Evolutionary conservation across 2,888 invertebrate genomes (phyloP), one percentile per base, ranked within the genome.

Genomic region (Dorcus parallelipipedus): DNA sequence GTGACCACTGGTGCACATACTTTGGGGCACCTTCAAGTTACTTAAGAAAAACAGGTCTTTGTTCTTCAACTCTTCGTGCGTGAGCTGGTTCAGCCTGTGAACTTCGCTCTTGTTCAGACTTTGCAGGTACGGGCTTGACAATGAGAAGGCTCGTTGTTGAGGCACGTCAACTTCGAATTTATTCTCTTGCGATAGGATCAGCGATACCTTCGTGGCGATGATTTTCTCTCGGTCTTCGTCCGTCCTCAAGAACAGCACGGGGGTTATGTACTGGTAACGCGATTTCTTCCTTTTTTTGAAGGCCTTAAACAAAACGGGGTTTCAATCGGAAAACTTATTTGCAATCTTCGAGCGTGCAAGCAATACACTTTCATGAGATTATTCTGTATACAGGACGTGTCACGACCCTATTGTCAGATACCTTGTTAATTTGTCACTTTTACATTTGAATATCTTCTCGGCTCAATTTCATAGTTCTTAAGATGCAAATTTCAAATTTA

Each of bases 1-100:
- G 70, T 76, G 75, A 20, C 85, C 82, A 40, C 78, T 73, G 64
- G 75, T 77, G 47, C 71, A 69, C 47, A 52, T 66, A 39, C 77
- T 75, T 49, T 77, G 78, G 59, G 81, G 77, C 47, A 87, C 60
- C 54, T 69, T 65, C 38, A 76, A 63, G 33, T 53, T 23, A 50
- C 68, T 54, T 40, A 69, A 61, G 59, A 66, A 70, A 62, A 69
- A 69, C 42, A 14, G 48, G 33, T 67, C 52, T 9, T 62, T 56
- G 54, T 54, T 8, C 33, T 65, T 52, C 38, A 54, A 41, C 52
- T 61, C 53, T 40, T 54, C 38, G 14, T 20, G 17, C 8, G 23
- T 20, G 14, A 17, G 17, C 6, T 10, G 9, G 3, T 45, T 45
- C 14, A 54, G 47, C 38, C 9, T 9, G n/a, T 20, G 9, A 3